These are phyloP conservation scores for Styela clava DNA, from an alignment of 23 tunicate species.

Conservation along the genomic window DNA sequence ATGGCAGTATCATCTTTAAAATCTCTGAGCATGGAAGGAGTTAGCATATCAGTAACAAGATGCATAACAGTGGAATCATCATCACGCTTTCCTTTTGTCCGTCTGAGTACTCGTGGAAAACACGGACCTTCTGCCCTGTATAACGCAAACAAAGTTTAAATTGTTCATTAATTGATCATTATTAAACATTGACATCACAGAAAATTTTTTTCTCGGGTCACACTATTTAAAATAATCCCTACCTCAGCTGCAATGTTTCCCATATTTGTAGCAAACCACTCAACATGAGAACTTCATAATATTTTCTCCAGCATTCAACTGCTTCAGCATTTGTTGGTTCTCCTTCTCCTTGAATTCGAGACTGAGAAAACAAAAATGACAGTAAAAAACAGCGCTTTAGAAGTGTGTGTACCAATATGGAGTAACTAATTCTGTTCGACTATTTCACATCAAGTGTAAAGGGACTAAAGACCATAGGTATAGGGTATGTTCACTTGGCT, in stretches of 20 bases:
- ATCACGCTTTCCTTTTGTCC: constrained; percentile 73
- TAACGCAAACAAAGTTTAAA: not conserved
- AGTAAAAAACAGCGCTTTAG: no score
- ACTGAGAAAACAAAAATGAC: constrained; percentile 24
- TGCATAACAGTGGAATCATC: constrained; percentile 66
- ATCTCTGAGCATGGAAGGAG: constrained; percentile 61
- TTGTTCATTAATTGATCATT: not conserved
- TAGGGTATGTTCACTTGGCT: no score
- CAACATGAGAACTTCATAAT: constrained; percentile 93
- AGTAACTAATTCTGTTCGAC: no score
- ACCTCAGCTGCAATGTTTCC: constrained; percentile 91
- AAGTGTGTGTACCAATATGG: no score
- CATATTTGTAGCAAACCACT: constrained; percentile 92
- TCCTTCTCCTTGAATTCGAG: constrained; percentile 80
- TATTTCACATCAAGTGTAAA: no score
- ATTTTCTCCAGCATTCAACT: constrained; percentile 94
- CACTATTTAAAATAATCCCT: no score
- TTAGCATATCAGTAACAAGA: constrained; percentile 62
- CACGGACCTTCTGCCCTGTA: constrained; percentile 93
- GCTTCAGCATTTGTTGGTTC: constrained; percentile 95
- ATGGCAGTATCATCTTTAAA: constrained; percentile 80
- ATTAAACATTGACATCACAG: no score
- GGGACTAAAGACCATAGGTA: no score
- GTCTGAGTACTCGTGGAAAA: constrained; percentile 78
- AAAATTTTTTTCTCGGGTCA: no score